A percentile compares a stretch with the other conserved stretches of the same genome.
phyloP scores from a whole-genome alignment of 2,113 vertebrate species.

The Salminus brasiliensis region DNA sequence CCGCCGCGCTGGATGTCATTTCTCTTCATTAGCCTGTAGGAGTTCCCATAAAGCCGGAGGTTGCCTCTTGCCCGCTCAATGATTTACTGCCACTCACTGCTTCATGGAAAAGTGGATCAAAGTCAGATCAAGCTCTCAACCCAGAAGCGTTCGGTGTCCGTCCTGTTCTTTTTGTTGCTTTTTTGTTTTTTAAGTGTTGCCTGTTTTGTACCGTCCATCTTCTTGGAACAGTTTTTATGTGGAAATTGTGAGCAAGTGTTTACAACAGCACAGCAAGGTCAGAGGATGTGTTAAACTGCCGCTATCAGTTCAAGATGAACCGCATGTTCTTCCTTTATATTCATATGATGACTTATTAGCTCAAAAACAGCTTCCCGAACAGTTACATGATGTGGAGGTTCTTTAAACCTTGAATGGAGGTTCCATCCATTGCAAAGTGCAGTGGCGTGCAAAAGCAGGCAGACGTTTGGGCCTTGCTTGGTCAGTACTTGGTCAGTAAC shows the following conservation, averaged over 20 bases:
- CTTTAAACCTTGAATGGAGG: too few species aligned
- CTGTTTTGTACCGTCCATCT: not conserved
- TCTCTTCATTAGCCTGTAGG: conserved; percentile 29
- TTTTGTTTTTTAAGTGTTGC: not conserved
- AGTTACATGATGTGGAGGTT: not conserved
- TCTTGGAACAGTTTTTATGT: conserved; percentile 18
- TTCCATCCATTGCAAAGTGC: too few species aligned
- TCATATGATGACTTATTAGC: not conserved
- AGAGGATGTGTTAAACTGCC: not conserved
- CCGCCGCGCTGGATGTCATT: conserved; percentile 3
- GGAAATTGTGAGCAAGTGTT: conserved; percentile 20
- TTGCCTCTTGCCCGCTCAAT: not conserved
- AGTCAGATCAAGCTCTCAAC: not conserved
- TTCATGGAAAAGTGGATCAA: conserved; percentile 13
- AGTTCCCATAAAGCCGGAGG: conserved; percentile 39
- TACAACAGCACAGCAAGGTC: not conserved
- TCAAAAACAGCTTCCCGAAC: too few species aligned
- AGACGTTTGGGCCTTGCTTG: too few species aligned
- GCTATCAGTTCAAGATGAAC: not conserved
- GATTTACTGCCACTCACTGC: not conserved
- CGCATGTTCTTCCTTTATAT: not conserved
- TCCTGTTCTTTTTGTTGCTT: not conserved
- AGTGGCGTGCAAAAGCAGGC: too few species aligned
- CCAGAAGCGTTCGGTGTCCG: not conserved
- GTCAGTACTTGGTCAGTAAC: too few species aligned